Evolutionary conservation across 1,140 invertebrate genomes (phyloP).

Genomic region (Temnothorax longispinosus): DNA sequence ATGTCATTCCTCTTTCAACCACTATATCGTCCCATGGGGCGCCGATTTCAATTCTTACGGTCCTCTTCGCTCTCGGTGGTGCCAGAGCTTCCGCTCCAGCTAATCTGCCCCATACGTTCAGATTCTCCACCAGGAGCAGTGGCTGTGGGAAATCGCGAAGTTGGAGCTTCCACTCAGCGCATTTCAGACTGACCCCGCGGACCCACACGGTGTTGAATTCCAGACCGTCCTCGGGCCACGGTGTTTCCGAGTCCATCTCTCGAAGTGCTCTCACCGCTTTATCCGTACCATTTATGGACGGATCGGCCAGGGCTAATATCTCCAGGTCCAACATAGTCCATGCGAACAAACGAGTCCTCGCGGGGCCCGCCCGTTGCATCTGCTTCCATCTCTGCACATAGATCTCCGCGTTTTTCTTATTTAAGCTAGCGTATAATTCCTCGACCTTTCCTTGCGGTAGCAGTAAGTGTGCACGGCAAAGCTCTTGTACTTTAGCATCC

Average conservation of each 20-base stretch:
- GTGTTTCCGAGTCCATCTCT: constrained; percentile 93
- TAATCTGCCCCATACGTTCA: constrained; percentile 95
- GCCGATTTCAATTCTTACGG: constrained; percentile 90
- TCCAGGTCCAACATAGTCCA: constrained; percentile 93
- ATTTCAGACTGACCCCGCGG: constrained; percentile 92
- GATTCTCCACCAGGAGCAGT: constrained; percentile 92
- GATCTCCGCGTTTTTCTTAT: constrained; percentile 96
- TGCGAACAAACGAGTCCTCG: constrained; percentile 92
- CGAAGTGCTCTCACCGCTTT: constrained; percentile 91
- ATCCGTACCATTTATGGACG: constrained; percentile 93
- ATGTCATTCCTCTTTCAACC: constrained; percentile 95
- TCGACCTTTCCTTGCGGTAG: constrained; percentile 95
- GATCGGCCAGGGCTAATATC: constrained; percentile 95
- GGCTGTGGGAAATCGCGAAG: constrained; percentile 98
- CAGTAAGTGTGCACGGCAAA: constrained; percentile 93
- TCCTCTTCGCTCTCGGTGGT: constrained; percentile 91
- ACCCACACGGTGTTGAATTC: constrained; percentile 98
- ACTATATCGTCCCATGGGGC: constrained; percentile 91
- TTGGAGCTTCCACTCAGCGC: constrained; percentile 94
- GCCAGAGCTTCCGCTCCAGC: constrained; percentile 96
- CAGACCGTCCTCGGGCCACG: constrained; percentile 95
- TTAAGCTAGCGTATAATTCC: constrained; percentile 94
- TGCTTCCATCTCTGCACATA: constrained; percentile 96
- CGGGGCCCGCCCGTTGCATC: constrained; percentile 90
- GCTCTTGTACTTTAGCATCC: constrained; percentile 93